phyloP scores from a whole-genome alignment of 2,888 invertebrate species.

The Pammene fasciana region DNA sequence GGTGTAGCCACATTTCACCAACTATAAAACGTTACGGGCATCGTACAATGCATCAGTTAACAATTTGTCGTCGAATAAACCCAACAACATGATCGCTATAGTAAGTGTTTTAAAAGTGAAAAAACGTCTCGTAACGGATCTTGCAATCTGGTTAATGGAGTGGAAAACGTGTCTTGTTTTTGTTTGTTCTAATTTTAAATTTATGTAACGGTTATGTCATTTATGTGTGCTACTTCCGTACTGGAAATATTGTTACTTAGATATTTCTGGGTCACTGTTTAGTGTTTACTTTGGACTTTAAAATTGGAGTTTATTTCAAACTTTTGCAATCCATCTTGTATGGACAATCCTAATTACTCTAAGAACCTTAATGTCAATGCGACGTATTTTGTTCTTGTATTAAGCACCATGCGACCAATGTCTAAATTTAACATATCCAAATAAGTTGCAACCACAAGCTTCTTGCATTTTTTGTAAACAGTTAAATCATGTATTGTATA shows the following conservation, averaged over 20 bases:
- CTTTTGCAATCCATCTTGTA: too few relatives aligned
- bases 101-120: conserved; percentile 63
- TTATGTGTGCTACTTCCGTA: conserved; percentile 30
- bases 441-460: too few relatives aligned
- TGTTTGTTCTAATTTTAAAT: conserved; percentile 6
- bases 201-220: conserved; percentile 24
- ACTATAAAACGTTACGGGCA: conserved; percentile 77
- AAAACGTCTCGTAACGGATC: conserved; percentile 40
- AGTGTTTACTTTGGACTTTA: conserved; percentile 18
- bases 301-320: not conserved
- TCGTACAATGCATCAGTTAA: conserved; percentile 71
- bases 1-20: conserved; percentile 75
- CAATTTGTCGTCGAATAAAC: conserved; percentile 68
- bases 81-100: conserved; percentile 79
- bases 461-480: too few relatives aligned
- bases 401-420: too few relatives aligned
- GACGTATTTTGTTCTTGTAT: too few relatives aligned
- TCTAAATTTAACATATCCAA: too few relatives aligned
- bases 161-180: conserved; percentile 29
- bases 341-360: too few relatives aligned
- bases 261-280: conserved; percentile 5
- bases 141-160: conserved; percentile 29
- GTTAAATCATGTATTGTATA: too few relatives aligned
- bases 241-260: not conserved
- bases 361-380: too few relatives aligned